Percentiles rank a stretch among this genome's conserved stretches.
phyloP scores from a whole-genome alignment of 2,797 vertebrate genomes.

The Poeciliopsis infans region DNA sequence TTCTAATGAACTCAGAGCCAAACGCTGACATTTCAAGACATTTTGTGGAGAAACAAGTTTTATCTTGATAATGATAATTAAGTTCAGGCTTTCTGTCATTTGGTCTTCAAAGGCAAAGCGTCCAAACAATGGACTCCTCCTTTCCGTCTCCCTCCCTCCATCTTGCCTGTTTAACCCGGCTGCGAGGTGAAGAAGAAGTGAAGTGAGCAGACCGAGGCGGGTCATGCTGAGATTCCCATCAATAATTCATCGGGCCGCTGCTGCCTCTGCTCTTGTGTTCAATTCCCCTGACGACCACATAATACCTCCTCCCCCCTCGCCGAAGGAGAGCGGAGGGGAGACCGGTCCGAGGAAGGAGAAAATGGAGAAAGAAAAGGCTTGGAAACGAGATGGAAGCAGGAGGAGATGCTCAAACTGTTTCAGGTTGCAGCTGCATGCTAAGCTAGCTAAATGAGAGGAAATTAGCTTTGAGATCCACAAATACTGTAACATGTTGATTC shows the following conservation, averaged over 20 bases:
- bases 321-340: conserved; percentile 11
- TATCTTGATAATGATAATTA: neutral
- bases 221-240: conserved; percentile 84
- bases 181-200: conserved; percentile 77
- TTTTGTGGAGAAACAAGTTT: neutral
- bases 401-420: neutral
- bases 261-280: conserved; percentile 83
- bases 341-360: conserved; percentile 29
- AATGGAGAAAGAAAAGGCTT: conserved; percentile 41
- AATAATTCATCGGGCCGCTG: conserved; percentile 84
- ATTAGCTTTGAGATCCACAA: neutral
- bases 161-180: conserved; percentile 81
- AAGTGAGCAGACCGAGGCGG: conserved; percentile 74
- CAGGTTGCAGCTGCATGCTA: neutral
- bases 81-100: conserved; percentile 39
- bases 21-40: neutral
- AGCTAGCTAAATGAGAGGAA: neutral
- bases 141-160: conserved; percentile 50
- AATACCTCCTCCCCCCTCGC: conserved; percentile 75
- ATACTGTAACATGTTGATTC: neutral
- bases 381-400: conserved; percentile 17
- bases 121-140: conserved; percentile 65
- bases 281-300: conserved; percentile 80
- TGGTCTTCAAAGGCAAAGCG: conserved; percentile 30
- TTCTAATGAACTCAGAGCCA: neutral